phyloP scores from a whole-genome alignment of 2,888 invertebrate genomes.

The Ellobium chinense region DNA sequence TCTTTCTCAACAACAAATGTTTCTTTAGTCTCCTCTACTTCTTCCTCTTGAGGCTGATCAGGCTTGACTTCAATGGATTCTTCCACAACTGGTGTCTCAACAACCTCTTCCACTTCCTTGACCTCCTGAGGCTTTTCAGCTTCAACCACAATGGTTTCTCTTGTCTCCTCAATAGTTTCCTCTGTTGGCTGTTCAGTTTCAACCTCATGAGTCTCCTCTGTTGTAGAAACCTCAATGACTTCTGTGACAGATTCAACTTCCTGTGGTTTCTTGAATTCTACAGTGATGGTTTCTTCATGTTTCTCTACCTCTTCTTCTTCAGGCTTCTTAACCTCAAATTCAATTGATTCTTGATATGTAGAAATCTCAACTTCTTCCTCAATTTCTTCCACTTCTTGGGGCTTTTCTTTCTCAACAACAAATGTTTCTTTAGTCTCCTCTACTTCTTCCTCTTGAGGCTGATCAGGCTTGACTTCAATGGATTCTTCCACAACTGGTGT shows the following conservation, averaged over 20 bases:
- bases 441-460: neutral
- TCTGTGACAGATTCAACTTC: constrained; percentile 45
- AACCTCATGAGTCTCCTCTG: constrained; percentile 39
- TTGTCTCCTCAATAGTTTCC: constrained; percentile 49
- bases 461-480: neutral
- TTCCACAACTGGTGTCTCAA: constrained; percentile 34
- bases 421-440: neutral
- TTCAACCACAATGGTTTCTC: constrained; percentile 10
- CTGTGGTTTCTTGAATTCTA: constrained; percentile 45
- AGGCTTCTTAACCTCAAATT: constrained; percentile 38
- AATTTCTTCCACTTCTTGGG: constrained; percentile 24
- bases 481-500: constrained; percentile 22
- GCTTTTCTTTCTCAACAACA: neutral
- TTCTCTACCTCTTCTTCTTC: constrained; percentile 44
- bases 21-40: constrained; percentile 41
- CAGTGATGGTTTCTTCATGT: constrained; percentile 45
- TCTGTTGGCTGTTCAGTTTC: constrained; percentile 52
- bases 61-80: constrained; percentile 45
- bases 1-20: constrained; percentile 32
- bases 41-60: constrained; percentile 54
- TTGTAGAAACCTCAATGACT: neutral
- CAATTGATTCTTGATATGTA: constrained; percentile 12
- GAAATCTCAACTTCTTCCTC: neutral
- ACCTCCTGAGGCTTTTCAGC: constrained; percentile 29
- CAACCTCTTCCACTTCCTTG: constrained; percentile 18